These are phyloP conservation scores for Atopsyche davidsoni DNA, from an alignment of 1,140 invertebrate genomes.

Conservation along the genomic window DNA sequence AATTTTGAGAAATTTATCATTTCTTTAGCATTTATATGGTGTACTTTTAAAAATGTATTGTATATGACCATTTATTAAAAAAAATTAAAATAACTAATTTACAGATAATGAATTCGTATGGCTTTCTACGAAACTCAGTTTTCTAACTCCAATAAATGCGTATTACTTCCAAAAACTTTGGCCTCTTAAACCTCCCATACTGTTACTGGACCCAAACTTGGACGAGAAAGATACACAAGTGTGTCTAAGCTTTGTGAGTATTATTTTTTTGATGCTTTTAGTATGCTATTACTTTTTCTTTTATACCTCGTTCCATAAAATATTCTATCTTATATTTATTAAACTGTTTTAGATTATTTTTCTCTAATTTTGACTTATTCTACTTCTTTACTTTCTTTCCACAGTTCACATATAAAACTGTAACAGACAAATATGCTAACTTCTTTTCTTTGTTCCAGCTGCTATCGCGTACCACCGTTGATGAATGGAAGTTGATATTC, in stretches of 20 bases:
- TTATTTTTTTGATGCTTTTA: too few species aligned
- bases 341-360: too few species aligned
- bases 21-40: too few species aligned
- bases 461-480: conserved; percentile 14
- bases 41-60: not conserved
- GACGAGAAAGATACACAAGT: conserved; percentile 2
- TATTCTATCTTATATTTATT: too few species aligned
- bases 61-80: not conserved
- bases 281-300: too few species aligned
- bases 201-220: conserved; percentile 9
- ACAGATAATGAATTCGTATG: conserved; percentile 21
- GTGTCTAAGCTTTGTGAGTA: conserved; percentile 19
- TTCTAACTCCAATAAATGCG: conserved; percentile 19
- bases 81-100: too few species aligned
- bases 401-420: not conserved
- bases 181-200: conserved; percentile 2
- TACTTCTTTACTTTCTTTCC: too few species aligned
- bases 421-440: not conserved
- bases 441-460: conserved; percentile 16
- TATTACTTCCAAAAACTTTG: conserved; percentile 20
- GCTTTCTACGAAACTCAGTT: conserved; percentile 11
- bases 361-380: too few species aligned
- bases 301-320: too few species aligned
- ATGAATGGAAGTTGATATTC: conserved; percentile 23
- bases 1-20: too few species aligned